A percentile compares a stretch with the other conserved stretches of the same genome.
Evolutionary conservation across 2,797 vertebrate genomes (phyloP).

Genomic region (Hydrophis major): DNA sequence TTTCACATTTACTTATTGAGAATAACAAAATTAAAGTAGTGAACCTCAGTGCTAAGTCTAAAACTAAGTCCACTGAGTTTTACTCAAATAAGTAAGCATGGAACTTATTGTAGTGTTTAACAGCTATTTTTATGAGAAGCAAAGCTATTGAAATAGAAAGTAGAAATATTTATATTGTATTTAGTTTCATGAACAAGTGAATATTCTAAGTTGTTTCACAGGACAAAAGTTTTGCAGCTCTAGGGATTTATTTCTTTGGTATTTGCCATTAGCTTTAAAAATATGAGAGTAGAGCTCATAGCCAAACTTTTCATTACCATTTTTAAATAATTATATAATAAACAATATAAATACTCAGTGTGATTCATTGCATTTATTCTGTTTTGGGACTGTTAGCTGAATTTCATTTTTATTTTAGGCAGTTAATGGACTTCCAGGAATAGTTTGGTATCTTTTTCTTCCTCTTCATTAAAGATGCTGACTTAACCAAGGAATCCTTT

Average conservation of each 20-base stretch:
- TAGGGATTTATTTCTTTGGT: slow-evolving; percentile 21
- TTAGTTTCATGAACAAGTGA: slow-evolving; percentile 22
- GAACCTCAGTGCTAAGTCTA: not conserved
- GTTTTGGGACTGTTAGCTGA: not conserved
- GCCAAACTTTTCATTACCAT: not conserved
- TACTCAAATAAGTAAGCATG: not conserved
- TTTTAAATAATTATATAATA: slow-evolving; percentile 13
- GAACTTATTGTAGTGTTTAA: not conserved
- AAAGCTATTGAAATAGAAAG: slow-evolving; percentile 12
- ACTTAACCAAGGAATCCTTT: not conserved
- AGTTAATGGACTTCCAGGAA: slow-evolving; percentile 5
- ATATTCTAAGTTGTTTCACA: slow-evolving; percentile 7
- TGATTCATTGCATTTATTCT: not conserved
- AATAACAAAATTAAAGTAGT: not conserved
- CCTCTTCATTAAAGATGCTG: not conserved
- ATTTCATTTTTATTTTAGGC: not conserved
- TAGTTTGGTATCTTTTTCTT: not conserved
- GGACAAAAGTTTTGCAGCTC: slow-evolving; percentile 1
- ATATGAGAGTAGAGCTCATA: not conserved
- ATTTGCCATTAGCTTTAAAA: slow-evolving; percentile 18
- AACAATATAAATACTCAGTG: slow-evolving; percentile 2
- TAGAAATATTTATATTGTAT: not conserved
- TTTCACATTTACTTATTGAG: not conserved
- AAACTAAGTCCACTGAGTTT: not conserved
- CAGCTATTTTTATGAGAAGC: not conserved